Evolutionary conservation across 1,140 invertebrate species (phyloP).

Genomic region (Linepithema humile): DNA sequence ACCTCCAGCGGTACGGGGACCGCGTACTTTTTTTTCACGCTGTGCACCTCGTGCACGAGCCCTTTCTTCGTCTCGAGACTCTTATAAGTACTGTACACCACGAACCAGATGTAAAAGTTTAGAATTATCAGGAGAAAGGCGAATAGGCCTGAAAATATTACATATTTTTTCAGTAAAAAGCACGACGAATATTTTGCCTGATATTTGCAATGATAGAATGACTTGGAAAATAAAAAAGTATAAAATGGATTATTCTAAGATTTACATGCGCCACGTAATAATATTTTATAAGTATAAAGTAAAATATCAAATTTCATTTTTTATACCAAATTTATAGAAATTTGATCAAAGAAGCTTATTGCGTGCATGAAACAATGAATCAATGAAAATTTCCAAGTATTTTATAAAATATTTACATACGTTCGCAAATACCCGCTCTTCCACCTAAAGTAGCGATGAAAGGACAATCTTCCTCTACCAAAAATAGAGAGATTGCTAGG

Average conservation of each 20-base stretch:
- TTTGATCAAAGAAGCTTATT: neutral
- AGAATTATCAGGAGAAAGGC: conserved; percentile 74
- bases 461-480: conserved; percentile 79
- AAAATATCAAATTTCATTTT: neutral
- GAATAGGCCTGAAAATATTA: conserved; percentile 73
- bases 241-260: neutral
- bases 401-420: conserved; percentile 69
- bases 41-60: conserved; percentile 79
- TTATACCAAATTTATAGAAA: neutral
- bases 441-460: conserved; percentile 78
- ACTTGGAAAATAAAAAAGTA: neutral
- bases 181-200: neutral
- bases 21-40: conserved; percentile 63
- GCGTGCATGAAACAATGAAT: neutral
- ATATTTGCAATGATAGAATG: neutral
- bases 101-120: conserved; percentile 83
- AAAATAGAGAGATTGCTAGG: conserved; percentile 76
- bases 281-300: neutral
- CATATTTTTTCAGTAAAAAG: neutral
- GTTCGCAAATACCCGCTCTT: conserved; percentile 77
- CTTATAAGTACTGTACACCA: conserved; percentile 84
- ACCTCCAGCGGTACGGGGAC: conserved; percentile 32
- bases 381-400: neutral
- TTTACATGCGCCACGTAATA: neutral
- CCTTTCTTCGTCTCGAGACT: conserved; percentile 80